Conservation (phyloP, 2,888 invertebrate genomes). For the Criorhina ranunculi region DNA sequence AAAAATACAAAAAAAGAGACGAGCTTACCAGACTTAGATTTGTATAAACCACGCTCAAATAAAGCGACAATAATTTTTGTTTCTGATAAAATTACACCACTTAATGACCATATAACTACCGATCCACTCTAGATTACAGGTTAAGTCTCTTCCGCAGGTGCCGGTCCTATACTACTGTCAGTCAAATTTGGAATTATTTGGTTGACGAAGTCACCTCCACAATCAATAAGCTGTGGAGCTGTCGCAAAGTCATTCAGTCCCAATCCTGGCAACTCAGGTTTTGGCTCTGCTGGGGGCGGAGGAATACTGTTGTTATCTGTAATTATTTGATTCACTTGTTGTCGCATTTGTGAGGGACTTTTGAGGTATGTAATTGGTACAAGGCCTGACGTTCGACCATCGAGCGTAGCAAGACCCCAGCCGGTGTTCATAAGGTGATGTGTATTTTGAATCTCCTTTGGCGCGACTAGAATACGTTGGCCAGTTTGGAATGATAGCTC, state of each 20-base stretch:
- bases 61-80: constrained; percentile 13
- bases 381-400: constrained; percentile 87
- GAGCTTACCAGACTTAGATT: constrained; percentile 25
- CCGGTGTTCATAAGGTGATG: constrained; percentile 87
- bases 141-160: constrained; percentile 14
- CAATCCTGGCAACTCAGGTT: constrained; percentile 43
- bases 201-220: constrained; percentile 10
- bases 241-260: constrained; percentile 50
- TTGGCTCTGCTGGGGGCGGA: constrained; percentile 13
- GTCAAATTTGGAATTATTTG: constrained; percentile 31
- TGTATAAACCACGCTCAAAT: constrained; percentile 7
- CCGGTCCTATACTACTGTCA: constrained; percentile 23
- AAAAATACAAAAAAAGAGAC: constrained; percentile 8
- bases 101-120: constrained; percentile 2
- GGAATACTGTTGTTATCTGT: constrained; percentile 51
- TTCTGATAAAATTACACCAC: constrained; percentile 4
- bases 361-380: constrained; percentile 88
- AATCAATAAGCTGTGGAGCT: constrained; percentile 31
- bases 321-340: constrained; percentile 52
- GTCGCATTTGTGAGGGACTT: constrained; percentile 81
- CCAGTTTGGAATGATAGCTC: constrained; percentile 92
- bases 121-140: constrained; percentile 1
- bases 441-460: constrained; percentile 91
- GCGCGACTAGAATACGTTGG: constrained; percentile 92
- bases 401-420: constrained; percentile 88